phyloP scores from a whole-genome alignment of 2,888 invertebrate genomes.

The Tetropium fuscum region DNA sequence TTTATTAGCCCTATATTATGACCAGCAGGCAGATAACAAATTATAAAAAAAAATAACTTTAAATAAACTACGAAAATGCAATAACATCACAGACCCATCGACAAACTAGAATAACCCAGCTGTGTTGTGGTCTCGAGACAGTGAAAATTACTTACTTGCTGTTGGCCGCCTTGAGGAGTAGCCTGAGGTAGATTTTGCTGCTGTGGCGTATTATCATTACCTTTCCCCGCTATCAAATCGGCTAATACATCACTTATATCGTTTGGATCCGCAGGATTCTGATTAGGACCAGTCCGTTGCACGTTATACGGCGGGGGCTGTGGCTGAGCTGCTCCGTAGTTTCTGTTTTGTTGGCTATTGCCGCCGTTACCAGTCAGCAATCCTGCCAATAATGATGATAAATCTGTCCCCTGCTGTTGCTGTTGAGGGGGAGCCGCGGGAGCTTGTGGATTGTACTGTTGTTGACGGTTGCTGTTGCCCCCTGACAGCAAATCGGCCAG shows the following conservation, averaged over 20 bases:
- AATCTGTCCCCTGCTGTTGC: constrained; percentile 28
- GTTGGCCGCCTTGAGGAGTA: background rate
- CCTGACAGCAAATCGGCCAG: too few relatives aligned
- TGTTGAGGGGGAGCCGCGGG: too few relatives aligned
- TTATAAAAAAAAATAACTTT: too few relatives aligned
- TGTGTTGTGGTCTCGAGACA: too few relatives aligned
- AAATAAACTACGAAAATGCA: too few relatives aligned
- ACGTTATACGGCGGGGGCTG: too few relatives aligned
- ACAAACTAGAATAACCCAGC: too few relatives aligned
- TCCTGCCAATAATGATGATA: constrained; percentile 26
- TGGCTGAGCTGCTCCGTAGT: background rate
- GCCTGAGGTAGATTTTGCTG: background rate
- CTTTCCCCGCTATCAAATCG: constrained; percentile 4
- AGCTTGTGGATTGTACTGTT: constrained; percentile 19
- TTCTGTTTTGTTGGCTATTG: background rate
- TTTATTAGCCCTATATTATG: too few relatives aligned
- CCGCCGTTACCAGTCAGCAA: constrained; percentile 11
- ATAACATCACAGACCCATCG: too few relatives aligned
- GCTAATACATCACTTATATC: constrained; percentile 5
- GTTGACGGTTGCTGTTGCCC: too few relatives aligned
- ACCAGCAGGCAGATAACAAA: too few relatives aligned
- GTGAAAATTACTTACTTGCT: constrained; percentile 8
- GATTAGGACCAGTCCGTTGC: too few relatives aligned
- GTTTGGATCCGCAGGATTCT: background rate
- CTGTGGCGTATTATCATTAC: background rate